Evolutionary conservation across 1,140 invertebrate genomes (phyloP), one percentile per base, ranked within the genome.

Genomic region (Drosophila repletoides): DNA sequence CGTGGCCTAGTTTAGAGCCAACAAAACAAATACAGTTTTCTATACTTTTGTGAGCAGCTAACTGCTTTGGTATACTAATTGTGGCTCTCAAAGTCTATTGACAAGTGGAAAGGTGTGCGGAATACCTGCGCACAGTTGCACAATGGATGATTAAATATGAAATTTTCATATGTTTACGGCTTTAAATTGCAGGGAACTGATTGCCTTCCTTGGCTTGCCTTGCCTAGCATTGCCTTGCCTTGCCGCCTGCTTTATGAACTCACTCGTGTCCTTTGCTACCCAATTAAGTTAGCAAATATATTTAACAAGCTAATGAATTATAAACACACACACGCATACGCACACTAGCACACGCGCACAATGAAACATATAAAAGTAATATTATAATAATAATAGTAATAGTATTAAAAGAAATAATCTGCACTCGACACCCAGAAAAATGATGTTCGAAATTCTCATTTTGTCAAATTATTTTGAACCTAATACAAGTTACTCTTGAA

Each of bases 251-350:
- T 75, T 70, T 74, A 79, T 74, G 76, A 73, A 51, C 76, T 74
- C 58, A 79, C 59, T 71, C 69, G 76, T 67, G 52, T 64, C 68
- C 74, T 67, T 73, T 74, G 48, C 73, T 60, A 66, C 40, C 56
- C 77, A 79, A 84, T 84, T 86, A 79, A 84, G 80, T 58, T 68
- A 36, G 61, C 58, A 75, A 79, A 86, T 74, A 84, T 70, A 79
- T 84, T 84, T 86, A 79, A 72, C 67, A 75, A 86, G 74, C 67
- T 84, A 72, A 84, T 79, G 75, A 79, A 77, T 84, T 68, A 86
- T 61, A 79, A 86, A 86, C 71, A 79, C 36, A 66, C 63, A 65
- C 45, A 68, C 49, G 21, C 15, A 29, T 34, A 31, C 15, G 34
- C 33, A 14, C 17, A 19, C 6, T n/a, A 36, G 21, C 15, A 29